A percentile compares a stretch with the other conserved stretches of the same genome.
Evolutionary conservation across 2,888 invertebrate genomes (phyloP).

Genomic region (Galerucella pusilla): DNA sequence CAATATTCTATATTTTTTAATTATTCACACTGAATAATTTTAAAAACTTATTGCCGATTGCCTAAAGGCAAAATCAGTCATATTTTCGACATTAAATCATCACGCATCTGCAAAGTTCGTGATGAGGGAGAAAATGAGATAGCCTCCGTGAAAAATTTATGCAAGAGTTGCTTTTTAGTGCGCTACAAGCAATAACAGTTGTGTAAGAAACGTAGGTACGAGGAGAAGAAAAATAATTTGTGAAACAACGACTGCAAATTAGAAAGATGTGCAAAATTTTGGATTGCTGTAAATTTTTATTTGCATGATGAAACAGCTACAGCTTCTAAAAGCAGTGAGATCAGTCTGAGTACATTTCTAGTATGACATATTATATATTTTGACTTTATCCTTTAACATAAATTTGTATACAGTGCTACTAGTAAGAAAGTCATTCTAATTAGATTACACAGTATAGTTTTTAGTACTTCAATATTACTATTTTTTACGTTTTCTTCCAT

Average conservation of each 20-base stretch:
- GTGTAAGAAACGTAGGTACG: conserved; percentile 7
- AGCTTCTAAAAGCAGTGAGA: no score
- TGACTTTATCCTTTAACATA: no score
- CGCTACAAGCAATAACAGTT: conserved; percentile 17
- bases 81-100: conserved; percentile 39
- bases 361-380: no score
- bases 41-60: conserved; percentile 15
- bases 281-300: not conserved
- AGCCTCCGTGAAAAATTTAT: conserved; percentile 27
- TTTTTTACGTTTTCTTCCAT: no score
- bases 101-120: conserved; percentile 40
- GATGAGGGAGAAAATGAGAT: conserved; percentile 31
- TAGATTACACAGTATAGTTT: no score
- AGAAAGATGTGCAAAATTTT: not conserved
- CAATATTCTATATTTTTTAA: no score
- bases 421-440: no score
- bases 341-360: no score
- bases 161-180: conserved; percentile 28
- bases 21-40: not conserved
- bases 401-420: no score
- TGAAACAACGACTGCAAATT: not conserved
- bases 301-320: no score
- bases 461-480: no score
- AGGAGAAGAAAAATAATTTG: not conserved
- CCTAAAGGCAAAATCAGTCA: conserved; percentile 30